Percentiles rank a stretch among this genome's conserved stretches.
Evolutionary conservation across 2,888 invertebrate species (phyloP).

Genomic region (Quadriops clusia): DNA sequence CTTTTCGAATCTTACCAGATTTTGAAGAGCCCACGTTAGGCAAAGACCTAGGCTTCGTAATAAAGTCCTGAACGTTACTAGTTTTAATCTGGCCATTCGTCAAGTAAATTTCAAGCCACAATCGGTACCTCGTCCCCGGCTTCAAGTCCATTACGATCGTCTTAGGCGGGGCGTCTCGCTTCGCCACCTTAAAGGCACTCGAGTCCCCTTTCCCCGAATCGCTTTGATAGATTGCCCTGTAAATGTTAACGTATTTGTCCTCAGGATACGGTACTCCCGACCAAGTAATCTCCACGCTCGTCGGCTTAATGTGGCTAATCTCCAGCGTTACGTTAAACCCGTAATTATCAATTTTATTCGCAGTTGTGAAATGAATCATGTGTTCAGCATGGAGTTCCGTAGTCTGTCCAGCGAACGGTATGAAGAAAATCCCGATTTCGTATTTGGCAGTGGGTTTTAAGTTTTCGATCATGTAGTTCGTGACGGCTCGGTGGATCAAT

Average conservation of each 20-base stretch:
- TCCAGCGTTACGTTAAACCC: constrained; percentile 71
- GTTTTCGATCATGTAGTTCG: constrained; percentile 64
- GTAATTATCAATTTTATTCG: constrained; percentile 65
- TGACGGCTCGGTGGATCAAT: constrained; percentile 70
- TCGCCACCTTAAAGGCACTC: constrained; percentile 63
- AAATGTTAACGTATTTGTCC: constrained; percentile 82
- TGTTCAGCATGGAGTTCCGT: constrained; percentile 66
- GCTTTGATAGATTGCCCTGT: constrained; percentile 71
- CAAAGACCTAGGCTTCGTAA: constrained; percentile 62
- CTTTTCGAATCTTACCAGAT: constrained; percentile 35
- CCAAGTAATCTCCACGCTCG: constrained; percentile 70
- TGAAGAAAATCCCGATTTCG: constrained; percentile 71
- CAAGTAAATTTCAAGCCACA: constrained; percentile 82
- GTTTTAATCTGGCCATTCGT: constrained; percentile 84
- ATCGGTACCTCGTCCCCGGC: constrained; percentile 71
- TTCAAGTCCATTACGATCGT: constrained; percentile 56
- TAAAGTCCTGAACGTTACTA: constrained; percentile 79
- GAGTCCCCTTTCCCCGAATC: constrained; percentile 62
- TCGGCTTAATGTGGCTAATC: constrained; percentile 62
- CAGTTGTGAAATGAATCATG: constrained; percentile 57
- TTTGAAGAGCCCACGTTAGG: constrained; percentile 40
- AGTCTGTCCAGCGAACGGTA: constrained; percentile 68
- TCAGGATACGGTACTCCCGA: constrained; percentile 78
- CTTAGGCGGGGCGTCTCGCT: constrained; percentile 55
- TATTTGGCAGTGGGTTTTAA: constrained; percentile 68